These are phyloP conservation scores for Drosophila neotestacea DNA, from an alignment of 2,888 invertebrate genomes.

Conservation along the genomic window DNA sequence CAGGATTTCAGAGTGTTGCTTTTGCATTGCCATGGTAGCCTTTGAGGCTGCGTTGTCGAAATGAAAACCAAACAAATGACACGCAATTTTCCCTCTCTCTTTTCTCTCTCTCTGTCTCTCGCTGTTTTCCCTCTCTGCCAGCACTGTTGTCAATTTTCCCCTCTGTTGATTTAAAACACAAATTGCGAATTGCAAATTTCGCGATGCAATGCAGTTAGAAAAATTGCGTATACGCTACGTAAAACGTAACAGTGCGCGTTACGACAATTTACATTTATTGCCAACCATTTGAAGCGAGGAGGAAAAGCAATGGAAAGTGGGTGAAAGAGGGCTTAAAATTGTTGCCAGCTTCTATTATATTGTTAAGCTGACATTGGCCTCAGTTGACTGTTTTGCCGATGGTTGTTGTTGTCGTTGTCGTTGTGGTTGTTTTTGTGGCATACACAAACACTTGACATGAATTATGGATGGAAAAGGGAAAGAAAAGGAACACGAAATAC, in stretches of 20 bases:
- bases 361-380: conserved; percentile 63
- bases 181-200: conserved; percentile 63
- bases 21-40: conserved; percentile 62
- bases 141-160: conserved; percentile 11
- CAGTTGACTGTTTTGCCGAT: conserved; percentile 27
- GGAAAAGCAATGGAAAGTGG: background rate
- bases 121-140: background rate
- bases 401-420: conserved; percentile 16
- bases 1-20: conserved; percentile 30
- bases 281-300: conserved; percentile 30
- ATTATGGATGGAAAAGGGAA: conserved; percentile 42
- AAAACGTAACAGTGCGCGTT: conserved; percentile 36
- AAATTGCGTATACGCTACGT: conserved; percentile 48
- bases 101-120: background rate
- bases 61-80: conserved; percentile 80
- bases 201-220: conserved; percentile 37
- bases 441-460: conserved; percentile 57
- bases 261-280: conserved; percentile 59
- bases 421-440: conserved; percentile 22
- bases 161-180: conserved; percentile 67
- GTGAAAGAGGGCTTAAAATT: conserved; percentile 15
- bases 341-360: conserved; percentile 52
- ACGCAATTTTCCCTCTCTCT: conserved; percentile 40
- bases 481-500: conserved; percentile 11
- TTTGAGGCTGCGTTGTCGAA: conserved; percentile 52